Evolutionary conservation across 2,113 vertebrate genomes (phyloP).

Genomic region (Neopipo cinnamomea): DNA sequence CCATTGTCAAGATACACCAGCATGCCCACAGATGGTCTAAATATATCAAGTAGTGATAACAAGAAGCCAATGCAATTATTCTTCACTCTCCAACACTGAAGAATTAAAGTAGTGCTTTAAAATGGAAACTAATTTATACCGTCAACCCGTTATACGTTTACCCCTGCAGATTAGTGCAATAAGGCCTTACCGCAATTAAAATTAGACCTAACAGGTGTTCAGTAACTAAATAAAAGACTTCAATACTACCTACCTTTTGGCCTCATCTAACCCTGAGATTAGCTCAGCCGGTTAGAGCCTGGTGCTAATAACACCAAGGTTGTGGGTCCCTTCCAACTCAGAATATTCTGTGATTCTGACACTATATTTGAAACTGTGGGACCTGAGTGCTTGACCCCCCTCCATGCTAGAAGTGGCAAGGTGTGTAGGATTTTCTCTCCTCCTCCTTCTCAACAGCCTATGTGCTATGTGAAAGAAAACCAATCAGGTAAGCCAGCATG

Average conservation of each 20-base stretch:
- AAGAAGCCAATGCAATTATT: not conserved
- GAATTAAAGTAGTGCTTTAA: not conserved
- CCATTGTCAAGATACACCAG: not conserved
- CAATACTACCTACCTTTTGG: not conserved
- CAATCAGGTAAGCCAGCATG: not conserved
- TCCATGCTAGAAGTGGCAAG: not conserved
- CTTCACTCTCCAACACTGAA: not conserved
- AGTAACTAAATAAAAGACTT: not conserved
- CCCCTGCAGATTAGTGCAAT: not conserved
- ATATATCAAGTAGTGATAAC: not conserved
- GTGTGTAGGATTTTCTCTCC: not conserved
- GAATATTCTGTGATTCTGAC: not conserved
- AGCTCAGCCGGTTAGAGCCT: not conserved
- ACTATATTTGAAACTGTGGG: not conserved
- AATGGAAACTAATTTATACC: not conserved
- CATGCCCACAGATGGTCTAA: not conserved
- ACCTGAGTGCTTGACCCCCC: not conserved
- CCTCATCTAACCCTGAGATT: not conserved
- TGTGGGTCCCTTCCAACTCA: not conserved
- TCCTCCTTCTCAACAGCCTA: not conserved
- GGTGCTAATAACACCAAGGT: not conserved
- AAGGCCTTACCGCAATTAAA: not conserved
- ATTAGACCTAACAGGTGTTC: not conserved
- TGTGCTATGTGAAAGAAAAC: not conserved
- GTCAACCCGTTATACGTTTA: not conserved